A percentile compares a stretch with the other conserved stretches of the same genome.
Conservation (phyloP, 2,113 vertebrate genomes). For the Tenrec ecaudatus region DNA sequence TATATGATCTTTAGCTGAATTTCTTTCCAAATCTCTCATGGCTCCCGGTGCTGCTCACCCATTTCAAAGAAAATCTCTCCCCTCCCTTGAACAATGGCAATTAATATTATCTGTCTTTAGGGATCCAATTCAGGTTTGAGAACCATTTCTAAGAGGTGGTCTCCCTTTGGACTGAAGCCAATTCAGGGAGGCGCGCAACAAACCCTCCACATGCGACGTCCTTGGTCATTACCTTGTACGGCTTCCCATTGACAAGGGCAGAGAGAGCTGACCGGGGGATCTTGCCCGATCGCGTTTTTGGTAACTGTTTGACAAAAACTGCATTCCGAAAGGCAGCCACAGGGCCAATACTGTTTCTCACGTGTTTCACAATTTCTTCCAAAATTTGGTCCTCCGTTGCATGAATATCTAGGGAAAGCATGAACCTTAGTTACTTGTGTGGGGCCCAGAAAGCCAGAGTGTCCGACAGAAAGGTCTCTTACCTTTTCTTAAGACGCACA, state of each 20-base stretch:
- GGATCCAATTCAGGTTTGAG: background rate
- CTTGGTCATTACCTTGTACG: constrained; percentile 90
- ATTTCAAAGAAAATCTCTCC: background rate
- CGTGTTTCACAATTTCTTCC: constrained; percentile 90
- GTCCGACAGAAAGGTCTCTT: constrained; percentile 75
- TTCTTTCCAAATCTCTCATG: constrained; percentile 6
- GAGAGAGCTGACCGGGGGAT: constrained; percentile 94
- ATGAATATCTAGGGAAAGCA: constrained; percentile 86
- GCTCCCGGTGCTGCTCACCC: background rate
- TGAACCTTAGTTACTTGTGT: background rate
- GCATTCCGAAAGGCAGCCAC: constrained; percentile 95
- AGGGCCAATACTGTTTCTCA: constrained; percentile 92
- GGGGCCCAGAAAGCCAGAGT: background rate
- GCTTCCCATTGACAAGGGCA: constrained; percentile 92
- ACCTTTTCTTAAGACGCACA: constrained; percentile 95
- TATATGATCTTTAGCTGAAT: background rate
- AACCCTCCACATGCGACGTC: background rate
- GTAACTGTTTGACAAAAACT: constrained; percentile 92
- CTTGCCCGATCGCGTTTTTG: constrained; percentile 98
- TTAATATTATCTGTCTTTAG: background rate
- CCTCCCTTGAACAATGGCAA: background rate
- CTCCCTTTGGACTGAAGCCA: background rate
- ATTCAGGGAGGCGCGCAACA: background rate
- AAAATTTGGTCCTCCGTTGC: constrained; percentile 83
- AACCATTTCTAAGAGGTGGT: background rate